Evolutionary conservation across 2,797 vertebrate genomes (phyloP), one percentile per base, ranked within the genome.

Genomic region (Amphiprion clarkii): DNA sequence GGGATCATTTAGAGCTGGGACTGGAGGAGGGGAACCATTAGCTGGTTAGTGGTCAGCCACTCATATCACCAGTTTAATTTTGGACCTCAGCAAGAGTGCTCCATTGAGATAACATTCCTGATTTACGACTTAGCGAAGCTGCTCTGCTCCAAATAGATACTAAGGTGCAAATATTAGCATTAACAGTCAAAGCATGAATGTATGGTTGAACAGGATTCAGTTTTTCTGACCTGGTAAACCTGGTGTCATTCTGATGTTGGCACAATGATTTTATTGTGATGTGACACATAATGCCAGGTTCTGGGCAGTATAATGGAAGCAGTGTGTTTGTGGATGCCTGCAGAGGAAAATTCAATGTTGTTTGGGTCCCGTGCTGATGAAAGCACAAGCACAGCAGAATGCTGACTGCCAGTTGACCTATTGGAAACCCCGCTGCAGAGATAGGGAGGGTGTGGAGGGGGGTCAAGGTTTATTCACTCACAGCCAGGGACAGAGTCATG

Each of bases 311-410:
- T 92, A 95, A 94, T 92, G 78, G 91, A 78, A 77, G 85, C 89
- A 93, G 93, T 94, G 91, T 94, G 88, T 92, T 89, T 90, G 90
- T 78, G 87, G 85, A 91, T 84, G 91, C 88, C 89, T 79, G 82
- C 79, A 75, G 90, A 91, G 87, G 87, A 87, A 91, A 87, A 88
- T 87, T 85, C 92, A 91, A 85, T 90, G 83, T 91, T 91, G 87
- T 92, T 92, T 82, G 83, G 76, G 80, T 84, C 79, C 83, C 29
- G 89, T 91, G 90, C 85, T 89, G 83, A 90, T 88, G 86, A 89
- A 94, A 94, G 92, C 91, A 90, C 93, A 88, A 92, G 85, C 88
- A 64, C 90, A 94, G 93, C 92, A 93, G 88, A 93, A 93, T 91
- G 86, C 80, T 89, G 90, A 82, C 89, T 85, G 79, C 82, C 74